A percentile compares a stretch with the other conserved stretches of the same genome.
Evolutionary conservation across 2,888 invertebrate species (phyloP).

Genomic region (Merodon equestris): DNA sequence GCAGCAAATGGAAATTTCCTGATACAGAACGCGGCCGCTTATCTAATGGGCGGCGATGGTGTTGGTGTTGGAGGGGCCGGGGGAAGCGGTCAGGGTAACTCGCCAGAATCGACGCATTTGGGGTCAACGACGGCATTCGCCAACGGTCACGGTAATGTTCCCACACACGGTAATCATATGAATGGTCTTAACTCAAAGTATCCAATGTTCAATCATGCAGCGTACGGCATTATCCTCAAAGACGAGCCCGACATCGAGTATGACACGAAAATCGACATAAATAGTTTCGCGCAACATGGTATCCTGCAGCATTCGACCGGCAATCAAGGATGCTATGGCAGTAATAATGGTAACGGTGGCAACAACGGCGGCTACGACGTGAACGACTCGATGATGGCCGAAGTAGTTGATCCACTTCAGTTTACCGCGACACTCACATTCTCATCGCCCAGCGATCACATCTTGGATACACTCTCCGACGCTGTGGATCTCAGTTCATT

Average conservation of each 20-base stretch:
- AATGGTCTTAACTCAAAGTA: slow-evolving; percentile 74
- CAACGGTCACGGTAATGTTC: slow-evolving; percentile 74
- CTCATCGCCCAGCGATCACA: slow-evolving; percentile 87
- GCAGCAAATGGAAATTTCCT: slow-evolving; percentile 82
- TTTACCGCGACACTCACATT: slow-evolving; percentile 91
- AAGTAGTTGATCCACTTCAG: slow-evolving; percentile 88
- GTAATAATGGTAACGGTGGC: slow-evolving; percentile 71
- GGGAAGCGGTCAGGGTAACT: slow-evolving; percentile 66
- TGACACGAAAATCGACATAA: slow-evolving; percentile 85
- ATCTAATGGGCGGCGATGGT: slow-evolving; percentile 81
- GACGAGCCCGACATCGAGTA: slow-evolving; percentile 89
- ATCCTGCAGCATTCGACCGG: slow-evolving; percentile 76
- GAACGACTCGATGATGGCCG: slow-evolving; percentile 87
- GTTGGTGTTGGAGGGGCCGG: slow-evolving; percentile 69
- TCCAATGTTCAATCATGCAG: slow-evolving; percentile 88
- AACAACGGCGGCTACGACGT: slow-evolving; percentile 80
- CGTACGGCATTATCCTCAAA: slow-evolving; percentile 88
- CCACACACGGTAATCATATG: slow-evolving; percentile 71
- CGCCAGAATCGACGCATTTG: slow-evolving; percentile 57
- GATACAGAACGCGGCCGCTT: slow-evolving; percentile 82
- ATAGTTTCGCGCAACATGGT: slow-evolving; percentile 76
- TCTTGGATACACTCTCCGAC: slow-evolving; percentile 88
- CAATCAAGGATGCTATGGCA: slow-evolving; percentile 77
- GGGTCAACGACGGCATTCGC: slow-evolving; percentile 72
- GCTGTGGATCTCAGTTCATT: slow-evolving; percentile 88